Percentiles rank a stretch among this genome's conserved stretches.
phyloP scores from a whole-genome alignment of 64 coral and sea anemone species.

The Montipora cactus region DNA sequence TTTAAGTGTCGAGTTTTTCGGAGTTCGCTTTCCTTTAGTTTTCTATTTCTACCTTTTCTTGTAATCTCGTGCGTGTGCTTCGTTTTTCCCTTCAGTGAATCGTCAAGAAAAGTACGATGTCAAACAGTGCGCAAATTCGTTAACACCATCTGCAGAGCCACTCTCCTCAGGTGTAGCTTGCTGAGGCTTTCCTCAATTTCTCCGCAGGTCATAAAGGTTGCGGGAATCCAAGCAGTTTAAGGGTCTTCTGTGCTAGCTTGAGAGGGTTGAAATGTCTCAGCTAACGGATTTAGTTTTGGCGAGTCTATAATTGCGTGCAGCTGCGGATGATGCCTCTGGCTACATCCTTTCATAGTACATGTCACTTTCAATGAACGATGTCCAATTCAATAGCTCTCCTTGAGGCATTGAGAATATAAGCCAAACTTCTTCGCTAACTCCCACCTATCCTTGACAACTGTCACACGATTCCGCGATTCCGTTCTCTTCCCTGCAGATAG shows the following conservation, averaged over 20 bases:
- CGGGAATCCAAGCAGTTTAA: background rate
- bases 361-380: background rate
- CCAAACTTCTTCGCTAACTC: too few relatives aligned
- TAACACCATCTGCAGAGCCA: background rate
- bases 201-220: background rate
- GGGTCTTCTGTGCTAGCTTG: background rate
- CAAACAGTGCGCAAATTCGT: too few relatives aligned
- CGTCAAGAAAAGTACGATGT: too few relatives aligned
- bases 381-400: background rate
- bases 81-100: too few relatives aligned
- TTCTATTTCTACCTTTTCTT: too few relatives aligned
- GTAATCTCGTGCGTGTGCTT: too few relatives aligned
- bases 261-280: background rate
- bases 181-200: background rate
- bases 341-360: background rate
- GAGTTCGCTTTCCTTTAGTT: too few relatives aligned
- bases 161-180: background rate
- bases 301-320: background rate
- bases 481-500: too few relatives aligned
- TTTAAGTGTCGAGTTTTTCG: too few relatives aligned
- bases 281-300: background rate
- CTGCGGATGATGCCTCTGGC: slow-evolving; percentile 10
- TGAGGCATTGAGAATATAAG: background rate
- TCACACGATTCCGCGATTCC: too few relatives aligned
- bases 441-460: too few relatives aligned